phyloP scores from a whole-genome alignment of 1,140 invertebrate species.

The Nylanderia fulva region DNA sequence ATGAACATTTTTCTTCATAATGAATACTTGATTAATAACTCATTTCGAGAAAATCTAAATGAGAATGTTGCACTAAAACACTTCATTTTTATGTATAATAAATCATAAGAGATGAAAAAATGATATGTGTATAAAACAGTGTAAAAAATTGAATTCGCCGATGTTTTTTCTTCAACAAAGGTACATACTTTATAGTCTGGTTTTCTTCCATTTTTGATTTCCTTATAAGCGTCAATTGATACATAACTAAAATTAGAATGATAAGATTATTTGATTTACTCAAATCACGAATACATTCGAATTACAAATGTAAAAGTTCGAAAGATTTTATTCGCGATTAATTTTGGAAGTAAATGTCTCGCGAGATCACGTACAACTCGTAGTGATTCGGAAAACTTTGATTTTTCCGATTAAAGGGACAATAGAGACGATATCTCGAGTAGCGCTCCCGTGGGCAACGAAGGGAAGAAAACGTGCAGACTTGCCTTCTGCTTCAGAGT shows the following conservation, averaged over 20 bases:
- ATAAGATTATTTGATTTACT: not conserved
- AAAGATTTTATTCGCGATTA: not conserved
- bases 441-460: constrained; percentile 58
- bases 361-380: constrained; percentile 47
- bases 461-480: constrained; percentile 61
- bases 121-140: not conserved
- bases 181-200: too few relatives aligned
- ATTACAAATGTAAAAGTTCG: not conserved
- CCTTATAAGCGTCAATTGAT: not conserved
- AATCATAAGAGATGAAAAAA: not conserved
- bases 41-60: not conserved
- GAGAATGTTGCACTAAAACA: not conserved
- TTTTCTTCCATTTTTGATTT: too few relatives aligned
- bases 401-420: constrained; percentile 76
- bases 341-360: constrained; percentile 16
- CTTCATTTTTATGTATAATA: not conserved
- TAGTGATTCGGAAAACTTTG: constrained; percentile 63
- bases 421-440: constrained; percentile 74
- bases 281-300: not conserved
- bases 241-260: not conserved
- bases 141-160: not conserved
- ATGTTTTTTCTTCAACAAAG: too few relatives aligned
- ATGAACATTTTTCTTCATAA: not conserved
- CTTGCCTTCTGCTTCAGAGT: constrained; percentile 14
- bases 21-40: constrained; percentile 8